Base-by-base conservation (phyloP, 2,888 invertebrate species). In the Phengaris alcon region DNA sequence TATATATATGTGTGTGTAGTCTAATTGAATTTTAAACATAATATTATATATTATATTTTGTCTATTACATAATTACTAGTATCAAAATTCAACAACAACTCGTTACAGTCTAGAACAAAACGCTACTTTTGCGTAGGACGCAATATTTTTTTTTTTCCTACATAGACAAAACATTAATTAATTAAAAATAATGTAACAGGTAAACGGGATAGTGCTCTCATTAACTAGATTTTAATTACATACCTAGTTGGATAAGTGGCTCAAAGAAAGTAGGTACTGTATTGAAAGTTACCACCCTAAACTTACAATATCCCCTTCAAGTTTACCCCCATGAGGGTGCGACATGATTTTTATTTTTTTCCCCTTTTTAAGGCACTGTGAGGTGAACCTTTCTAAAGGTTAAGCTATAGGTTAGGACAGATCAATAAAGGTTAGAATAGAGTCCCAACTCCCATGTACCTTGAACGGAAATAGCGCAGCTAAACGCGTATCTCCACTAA, bases 401-500 rank as follows among this genome's bases (percentile, higher is more conserved):
- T 64, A 64, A 44, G 52, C 64, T 64, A 64, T 64, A 64, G 64
- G 64, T 64, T 64, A 64, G 22, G 22, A 10, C 15, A 64, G 64
- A 64, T 64, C 64, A 64, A 64, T 64, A 64, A 64, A 64, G 64
- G 35, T 64, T 59, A 59, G 59, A 7, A 1, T 59, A 59, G 59
- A 7, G 7, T 48, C 8, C 4, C 48, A 48, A 7, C 0, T 48
- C 8, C 4, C 48, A 48, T 48, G 48, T 59, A 35, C 54, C 22
- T 51, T 51, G 55, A 46, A 70, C 57, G 48, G 69, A 75, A 57
- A 75, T 75, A 75, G 69, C 57, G 35, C 83, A 80, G 85, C 88
- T 90, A 88, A 90, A 88, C 81, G 82, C 79, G 35, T 35, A 86
- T 84, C 84, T 85, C 82, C 79, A 84, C 87, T 83, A 83, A 90